These are phyloP conservation scores for Omphaloscelis lunosa DNA, from an alignment of 2,888 invertebrate species.

Conservation along the genomic window DNA sequence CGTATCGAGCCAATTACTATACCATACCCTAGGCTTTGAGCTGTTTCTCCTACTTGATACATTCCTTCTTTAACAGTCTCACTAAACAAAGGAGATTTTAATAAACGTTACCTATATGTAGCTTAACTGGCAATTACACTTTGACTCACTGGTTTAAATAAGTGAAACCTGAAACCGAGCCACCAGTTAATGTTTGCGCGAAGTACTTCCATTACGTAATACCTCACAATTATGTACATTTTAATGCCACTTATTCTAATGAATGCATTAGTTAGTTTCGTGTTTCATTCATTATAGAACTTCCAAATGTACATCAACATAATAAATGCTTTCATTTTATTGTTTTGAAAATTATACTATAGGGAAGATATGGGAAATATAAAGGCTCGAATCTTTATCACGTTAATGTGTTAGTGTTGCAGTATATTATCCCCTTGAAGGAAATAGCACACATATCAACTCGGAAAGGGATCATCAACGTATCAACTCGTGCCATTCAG, in stretches of 20 bases:
- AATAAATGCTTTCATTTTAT: conserved; percentile 7
- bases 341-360: conserved; percentile 5
- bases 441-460: no score
- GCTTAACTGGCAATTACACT: not conserved
- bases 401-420: no score
- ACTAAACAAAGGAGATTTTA: not conserved
- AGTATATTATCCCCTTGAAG: no score
- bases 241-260: conserved; percentile 51
- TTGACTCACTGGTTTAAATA: conserved; percentile 10
- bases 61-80: not conserved
- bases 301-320: conserved; percentile 22
- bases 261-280: conserved; percentile 42
- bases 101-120: no score
- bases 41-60: not conserved
- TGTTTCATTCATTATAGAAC: conserved; percentile 33
- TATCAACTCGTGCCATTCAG: no score
- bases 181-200: not conserved
- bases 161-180: conserved; percentile 27
- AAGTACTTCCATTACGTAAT: conserved; percentile 46
- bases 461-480: no score
- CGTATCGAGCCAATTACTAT: not conserved
- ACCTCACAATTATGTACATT: conserved; percentile 51
- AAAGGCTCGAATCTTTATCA: not conserved
- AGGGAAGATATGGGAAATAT: not conserved
- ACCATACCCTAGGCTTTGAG: not conserved